Conservation (phyloP, 1,140 invertebrate genomes). For the Macrobrachium nipponense region DNA sequence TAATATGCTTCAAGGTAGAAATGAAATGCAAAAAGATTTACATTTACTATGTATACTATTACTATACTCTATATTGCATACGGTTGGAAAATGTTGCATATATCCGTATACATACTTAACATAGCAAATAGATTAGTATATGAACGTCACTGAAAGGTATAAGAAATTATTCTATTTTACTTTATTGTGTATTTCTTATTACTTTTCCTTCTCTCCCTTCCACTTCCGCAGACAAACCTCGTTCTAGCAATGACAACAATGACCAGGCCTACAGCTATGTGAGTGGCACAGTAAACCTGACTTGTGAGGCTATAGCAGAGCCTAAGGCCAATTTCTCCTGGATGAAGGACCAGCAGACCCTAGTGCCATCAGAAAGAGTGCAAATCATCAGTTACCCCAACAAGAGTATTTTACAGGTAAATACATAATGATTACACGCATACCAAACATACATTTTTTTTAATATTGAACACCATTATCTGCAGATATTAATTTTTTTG, state of each 20-base stretch:
- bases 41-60: no score
- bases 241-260: slow-evolving; percentile 66
- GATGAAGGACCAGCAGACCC: slow-evolving; percentile 66
- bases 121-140: no score
- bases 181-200: background rate
- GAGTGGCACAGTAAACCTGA: slow-evolving; percentile 72
- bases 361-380: slow-evolving; percentile 49
- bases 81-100: no score
- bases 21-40: no score
- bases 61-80: no score
- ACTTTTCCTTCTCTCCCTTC: background rate
- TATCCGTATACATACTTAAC: no score
- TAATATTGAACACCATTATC: no score
- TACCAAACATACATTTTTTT: no score
- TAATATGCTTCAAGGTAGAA: no score
- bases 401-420: slow-evolving; percentile 64
- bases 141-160: no score
- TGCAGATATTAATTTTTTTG: background rate
- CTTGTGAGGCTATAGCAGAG: slow-evolving; percentile 73
- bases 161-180: no score
- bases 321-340: slow-evolving; percentile 73
- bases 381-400: slow-evolving; percentile 64
- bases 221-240: slow-evolving; percentile 69
- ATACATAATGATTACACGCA: background rate
- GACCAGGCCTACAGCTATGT: slow-evolving; percentile 68